phyloP scores from a whole-genome alignment of 2,113 vertebrate genomes.

The Stomatorhinus ivindoensis region DNA sequence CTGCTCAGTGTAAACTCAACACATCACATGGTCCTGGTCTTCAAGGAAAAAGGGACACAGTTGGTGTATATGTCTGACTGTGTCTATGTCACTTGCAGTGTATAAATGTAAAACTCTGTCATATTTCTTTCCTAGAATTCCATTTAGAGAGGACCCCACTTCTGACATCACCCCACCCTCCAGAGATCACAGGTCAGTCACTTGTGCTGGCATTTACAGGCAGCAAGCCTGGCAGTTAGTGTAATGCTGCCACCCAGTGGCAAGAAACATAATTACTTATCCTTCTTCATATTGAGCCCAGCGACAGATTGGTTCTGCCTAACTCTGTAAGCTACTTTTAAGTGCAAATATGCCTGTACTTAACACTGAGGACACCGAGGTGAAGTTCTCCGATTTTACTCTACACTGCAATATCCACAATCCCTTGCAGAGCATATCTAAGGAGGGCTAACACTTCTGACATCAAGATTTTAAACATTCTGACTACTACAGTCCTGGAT shows the following conservation, averaged over 20 bases:
- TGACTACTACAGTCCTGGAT: not conserved
- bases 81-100: not conserved
- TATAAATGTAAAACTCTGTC: slow-evolving; percentile 50
- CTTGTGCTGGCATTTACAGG: slow-evolving; percentile 70
- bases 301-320: not conserved
- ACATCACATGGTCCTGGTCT: not conserved
- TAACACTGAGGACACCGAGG: not conserved
- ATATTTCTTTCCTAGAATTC: slow-evolving; percentile 98
- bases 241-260: slow-evolving; percentile 25
- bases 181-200: slow-evolving; percentile 98
- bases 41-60: not conserved
- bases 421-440: not conserved
- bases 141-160: slow-evolving; percentile 99
- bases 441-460: not conserved
- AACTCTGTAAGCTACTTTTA: not conserved
- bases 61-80: not conserved
- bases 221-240: slow-evolving; percentile 41
- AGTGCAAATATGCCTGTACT: not conserved
- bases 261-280: not conserved
- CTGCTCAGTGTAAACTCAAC: not conserved
- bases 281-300: not conserved
- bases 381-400: not conserved
- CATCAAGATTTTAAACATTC: not conserved
- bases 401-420: not conserved
- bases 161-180: slow-evolving; percentile 98